Evolutionary conservation across 2,113 vertebrate genomes (phyloP).

Genomic region (Thunnus maccoyii): DNA sequence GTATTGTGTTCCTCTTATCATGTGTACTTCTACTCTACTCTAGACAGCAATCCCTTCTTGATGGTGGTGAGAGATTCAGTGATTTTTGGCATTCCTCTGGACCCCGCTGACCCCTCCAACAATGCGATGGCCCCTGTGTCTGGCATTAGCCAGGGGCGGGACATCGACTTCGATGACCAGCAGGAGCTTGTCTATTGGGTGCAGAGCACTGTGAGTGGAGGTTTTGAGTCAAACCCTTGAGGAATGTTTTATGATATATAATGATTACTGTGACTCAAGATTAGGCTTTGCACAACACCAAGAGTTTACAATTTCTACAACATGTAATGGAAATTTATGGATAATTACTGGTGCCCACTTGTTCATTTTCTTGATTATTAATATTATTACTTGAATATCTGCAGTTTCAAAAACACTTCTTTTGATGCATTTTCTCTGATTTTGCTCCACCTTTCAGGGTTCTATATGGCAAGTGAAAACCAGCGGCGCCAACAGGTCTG

Average conservation of each 20-base stretch:
- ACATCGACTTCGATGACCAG: conserved; percentile 84
- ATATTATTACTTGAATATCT: not conserved
- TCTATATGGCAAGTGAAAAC: conserved; percentile 82
- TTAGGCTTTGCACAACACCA: not conserved
- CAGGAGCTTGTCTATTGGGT: conserved; percentile 84
- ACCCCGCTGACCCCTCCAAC: conserved; percentile 78
- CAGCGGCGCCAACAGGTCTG: conserved; percentile 77
- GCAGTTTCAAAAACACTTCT: not conserved
- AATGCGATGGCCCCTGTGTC: conserved; percentile 83
- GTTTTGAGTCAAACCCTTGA: not conserved
- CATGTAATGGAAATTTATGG: not conserved
- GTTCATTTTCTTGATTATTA: not conserved
- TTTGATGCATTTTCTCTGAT: not conserved
- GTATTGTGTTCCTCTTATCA: not conserved
- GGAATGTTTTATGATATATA: not conserved
- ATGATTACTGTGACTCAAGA: not conserved
- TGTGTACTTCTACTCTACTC: not conserved
- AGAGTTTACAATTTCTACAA: not conserved
- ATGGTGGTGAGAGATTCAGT: conserved; percentile 81
- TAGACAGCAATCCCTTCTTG: conserved; percentile 77
- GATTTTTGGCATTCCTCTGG: conserved; percentile 82
- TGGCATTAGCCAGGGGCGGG: conserved; percentile 75
- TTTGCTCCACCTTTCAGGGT: conserved; percentile 63
- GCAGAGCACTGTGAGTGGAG: conserved; percentile 76
- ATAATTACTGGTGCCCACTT: not conserved